Percentiles rank a stretch among this genome's conserved stretches.
These are phyloP conservation scores for Microcebus jonahi DNA, from an alignment of 2,113 vertebrate genomes.

Conservation along the genomic window DNA sequence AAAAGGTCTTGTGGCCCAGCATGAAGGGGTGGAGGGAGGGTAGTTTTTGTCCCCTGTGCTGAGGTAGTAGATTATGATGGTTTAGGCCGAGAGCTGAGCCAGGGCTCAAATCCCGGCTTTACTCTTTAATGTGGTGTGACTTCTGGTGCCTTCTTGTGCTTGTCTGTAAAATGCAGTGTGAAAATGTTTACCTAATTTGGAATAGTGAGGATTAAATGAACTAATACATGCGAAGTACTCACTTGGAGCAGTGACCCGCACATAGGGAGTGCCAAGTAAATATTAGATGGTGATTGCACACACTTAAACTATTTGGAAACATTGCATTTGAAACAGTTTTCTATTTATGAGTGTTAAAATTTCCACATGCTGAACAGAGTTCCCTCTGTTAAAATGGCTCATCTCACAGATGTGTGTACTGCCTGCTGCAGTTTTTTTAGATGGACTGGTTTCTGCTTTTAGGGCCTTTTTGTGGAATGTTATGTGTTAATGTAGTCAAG, in stretches of 20 bases:
- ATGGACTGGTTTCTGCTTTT: neutral
- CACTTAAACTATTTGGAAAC: neutral
- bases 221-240: neutral
- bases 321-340: neutral
- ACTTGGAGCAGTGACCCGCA: neutral
- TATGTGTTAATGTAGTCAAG: neutral
- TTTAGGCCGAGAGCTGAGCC: neutral
- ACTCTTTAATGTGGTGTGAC: accelerated
- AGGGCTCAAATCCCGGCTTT: neutral
- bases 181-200: neutral
- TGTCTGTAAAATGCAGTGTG: neutral
- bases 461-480: neutral
- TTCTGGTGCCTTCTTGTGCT: neutral
- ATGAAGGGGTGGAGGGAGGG: too few relatives aligned
- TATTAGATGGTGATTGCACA: neutral
- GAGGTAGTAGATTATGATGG: neutral
- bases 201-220: neutral
- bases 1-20: neutral
- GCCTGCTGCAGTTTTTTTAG: neutral
- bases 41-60: neutral
- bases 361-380: neutral
- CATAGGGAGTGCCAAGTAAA: neutral
- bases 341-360: neutral
- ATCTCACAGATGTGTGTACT: neutral
- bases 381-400: neutral